Evolutionary conservation across 2,888 invertebrate species (phyloP).

Genomic region (Melanostoma scalare): DNA sequence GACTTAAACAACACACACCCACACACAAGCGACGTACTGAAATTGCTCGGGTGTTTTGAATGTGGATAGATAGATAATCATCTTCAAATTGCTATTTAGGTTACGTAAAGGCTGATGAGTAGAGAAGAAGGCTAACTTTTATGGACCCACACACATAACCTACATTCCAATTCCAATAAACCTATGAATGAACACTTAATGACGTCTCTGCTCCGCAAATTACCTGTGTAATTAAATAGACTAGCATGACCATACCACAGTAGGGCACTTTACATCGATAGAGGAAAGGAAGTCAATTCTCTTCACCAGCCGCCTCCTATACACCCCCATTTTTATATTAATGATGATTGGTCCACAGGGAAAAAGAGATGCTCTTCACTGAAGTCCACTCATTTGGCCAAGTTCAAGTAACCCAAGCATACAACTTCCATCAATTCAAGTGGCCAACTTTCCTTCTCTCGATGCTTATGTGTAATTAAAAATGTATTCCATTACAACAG

Average conservation of each 20-base stretch:
- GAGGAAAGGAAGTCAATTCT: too few relatives aligned
- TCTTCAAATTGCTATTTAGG: conserved; percentile 48
- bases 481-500: conserved; percentile 39
- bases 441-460: background rate
- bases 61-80: conserved; percentile 25
- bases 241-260: conserved; percentile 40
- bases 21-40: too few relatives aligned
- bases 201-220: conserved; percentile 38
- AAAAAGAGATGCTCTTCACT: conserved; percentile 25
- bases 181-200: conserved; percentile 48
- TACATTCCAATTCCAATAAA: conserved; percentile 20
- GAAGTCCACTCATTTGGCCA: conserved; percentile 23
- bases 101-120: conserved; percentile 27
- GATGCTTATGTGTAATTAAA: conserved; percentile 48
- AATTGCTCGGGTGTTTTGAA: conserved; percentile 2
- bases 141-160: conserved; percentile 9
- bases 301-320: too few relatives aligned
- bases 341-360: background rate
- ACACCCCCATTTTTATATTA: too few relatives aligned
- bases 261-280: background rate
- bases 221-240: conserved; percentile 58
- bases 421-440: background rate
- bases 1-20: conserved; percentile 50
- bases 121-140: background rate
- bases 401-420: conserved; percentile 21